Percentiles rank a stretch among this genome's conserved stretches.
These are phyloP conservation scores for Phrynocephalus versicolor DNA, from an alignment of 2,113 vertebrate genomes.

Conservation along the genomic window DNA sequence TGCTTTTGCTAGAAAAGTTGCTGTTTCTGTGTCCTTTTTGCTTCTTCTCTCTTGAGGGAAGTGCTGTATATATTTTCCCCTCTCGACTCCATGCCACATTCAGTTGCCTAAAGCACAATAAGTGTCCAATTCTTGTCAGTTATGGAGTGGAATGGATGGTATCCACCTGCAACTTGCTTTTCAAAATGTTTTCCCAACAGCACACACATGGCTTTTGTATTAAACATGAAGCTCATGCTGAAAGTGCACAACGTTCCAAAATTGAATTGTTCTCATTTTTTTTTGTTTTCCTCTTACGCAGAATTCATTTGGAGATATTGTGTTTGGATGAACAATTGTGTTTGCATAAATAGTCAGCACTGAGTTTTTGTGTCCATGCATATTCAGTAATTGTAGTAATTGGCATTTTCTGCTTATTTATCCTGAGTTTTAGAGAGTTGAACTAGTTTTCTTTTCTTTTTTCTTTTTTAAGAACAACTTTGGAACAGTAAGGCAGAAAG, in stretches of 20 bases:
- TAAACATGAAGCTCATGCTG: neutral
- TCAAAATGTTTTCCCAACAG: slow-evolving; percentile 3
- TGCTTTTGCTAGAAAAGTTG: neutral
- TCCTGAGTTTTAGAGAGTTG: no score
- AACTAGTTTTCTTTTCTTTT: no score
- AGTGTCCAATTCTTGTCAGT: neutral
- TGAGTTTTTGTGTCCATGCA: neutral
- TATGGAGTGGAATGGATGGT: neutral
- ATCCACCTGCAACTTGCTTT: neutral
- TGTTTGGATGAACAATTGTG: neutral
- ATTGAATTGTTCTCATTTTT: neutral
- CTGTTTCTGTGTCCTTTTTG: neutral
- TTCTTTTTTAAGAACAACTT: no score
- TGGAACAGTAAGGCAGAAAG: no score
- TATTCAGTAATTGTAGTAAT: neutral
- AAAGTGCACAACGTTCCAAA: neutral
- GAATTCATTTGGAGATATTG: no score
- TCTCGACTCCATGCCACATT: neutral
- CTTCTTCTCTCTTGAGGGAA: neutral
- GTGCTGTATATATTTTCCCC: neutral
- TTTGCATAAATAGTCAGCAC: neutral
- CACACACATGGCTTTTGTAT: slow-evolving; percentile 6
- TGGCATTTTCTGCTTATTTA: neutral
- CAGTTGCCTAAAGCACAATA: neutral
- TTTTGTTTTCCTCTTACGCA: neutral